These are phyloP conservation scores for Plodia interpunctella DNA, from an alignment of 1,140 invertebrate genomes.

Conservation along the genomic window DNA sequence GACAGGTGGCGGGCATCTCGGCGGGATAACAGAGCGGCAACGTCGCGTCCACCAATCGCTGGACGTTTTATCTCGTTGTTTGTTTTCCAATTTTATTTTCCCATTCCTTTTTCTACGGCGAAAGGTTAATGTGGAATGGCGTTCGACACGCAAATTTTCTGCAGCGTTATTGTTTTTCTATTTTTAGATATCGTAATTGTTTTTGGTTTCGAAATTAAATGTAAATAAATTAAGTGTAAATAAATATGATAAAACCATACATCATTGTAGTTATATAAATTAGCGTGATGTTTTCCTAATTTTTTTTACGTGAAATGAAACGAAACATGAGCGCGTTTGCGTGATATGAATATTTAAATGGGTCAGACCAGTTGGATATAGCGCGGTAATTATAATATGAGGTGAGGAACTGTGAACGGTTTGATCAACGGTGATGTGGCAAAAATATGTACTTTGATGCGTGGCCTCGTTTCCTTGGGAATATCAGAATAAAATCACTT, in stretches of 20 bases:
- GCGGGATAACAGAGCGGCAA: constrained; percentile 61
- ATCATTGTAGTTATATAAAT: not conserved
- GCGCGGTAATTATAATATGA: constrained; percentile 7
- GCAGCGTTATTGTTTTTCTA: too few relatives aligned
- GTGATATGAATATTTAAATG: constrained; percentile 9
- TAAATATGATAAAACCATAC: too few relatives aligned
- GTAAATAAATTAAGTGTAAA: too few relatives aligned
- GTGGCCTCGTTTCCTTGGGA: too few relatives aligned
- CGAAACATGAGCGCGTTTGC: not conserved
- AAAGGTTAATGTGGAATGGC: constrained; percentile 7
- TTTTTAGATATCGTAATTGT: too few relatives aligned
- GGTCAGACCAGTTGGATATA: constrained; percentile 10
- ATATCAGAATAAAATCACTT: too few relatives aligned
- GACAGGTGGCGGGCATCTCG: constrained; percentile 48
- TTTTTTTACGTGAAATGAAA: not conserved
- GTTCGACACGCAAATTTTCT: not conserved
- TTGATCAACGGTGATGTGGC: too few relatives aligned
- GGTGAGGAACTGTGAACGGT: not conserved
- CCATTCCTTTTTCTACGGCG: constrained; percentile 17
- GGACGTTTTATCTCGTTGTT: constrained; percentile 55
- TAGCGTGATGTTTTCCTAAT: not conserved
- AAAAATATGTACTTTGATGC: too few relatives aligned
- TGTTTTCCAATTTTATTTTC: constrained; percentile 42
- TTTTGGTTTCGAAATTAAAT: too few relatives aligned
- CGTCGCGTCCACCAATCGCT: constrained; percentile 69